These are phyloP conservation scores for Ataeniobius toweri DNA, from an alignment of 2,797 vertebrate genomes.

Conservation along the genomic window DNA sequence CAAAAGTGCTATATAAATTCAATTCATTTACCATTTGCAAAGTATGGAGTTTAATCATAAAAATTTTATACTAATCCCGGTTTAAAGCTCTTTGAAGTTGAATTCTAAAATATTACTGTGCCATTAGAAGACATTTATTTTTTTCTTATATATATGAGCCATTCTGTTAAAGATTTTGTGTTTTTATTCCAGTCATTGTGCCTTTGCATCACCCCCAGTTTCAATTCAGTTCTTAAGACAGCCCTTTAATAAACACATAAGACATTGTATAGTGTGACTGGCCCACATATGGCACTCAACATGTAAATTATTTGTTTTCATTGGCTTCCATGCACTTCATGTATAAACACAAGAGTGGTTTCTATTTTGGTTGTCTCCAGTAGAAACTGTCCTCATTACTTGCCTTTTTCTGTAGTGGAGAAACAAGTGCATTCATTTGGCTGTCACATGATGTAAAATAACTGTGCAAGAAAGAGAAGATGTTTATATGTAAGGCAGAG, in stretches of 20 bases:
- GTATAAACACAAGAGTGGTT: constrained; percentile 1
- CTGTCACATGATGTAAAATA: constrained; percentile 14
- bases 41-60: not conserved
- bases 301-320: constrained; percentile 19
- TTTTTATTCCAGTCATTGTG: not conserved
- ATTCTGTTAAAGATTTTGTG: not conserved
- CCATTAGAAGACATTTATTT: not conserved
- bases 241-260: constrained; percentile 13
- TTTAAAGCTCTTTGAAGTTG: not conserved
- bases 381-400: constrained; percentile 13
- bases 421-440: constrained; percentile 20
- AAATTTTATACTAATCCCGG: not conserved
- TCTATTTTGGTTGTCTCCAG: constrained; percentile 8
- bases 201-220: not conserved
- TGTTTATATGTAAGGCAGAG: not conserved
- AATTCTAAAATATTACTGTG: not conserved
- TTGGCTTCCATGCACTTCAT: not conserved
- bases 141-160: not conserved
- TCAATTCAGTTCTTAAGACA: constrained; percentile 6
- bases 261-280: not conserved
- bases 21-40: too few species aligned
- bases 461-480: not conserved
- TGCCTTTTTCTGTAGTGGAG: not conserved
- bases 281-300: constrained; percentile 6
- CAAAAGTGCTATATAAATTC: too few species aligned